Conservation (phyloP, 2,888 invertebrate genomes). For the Stenodema calcarata region DNA sequence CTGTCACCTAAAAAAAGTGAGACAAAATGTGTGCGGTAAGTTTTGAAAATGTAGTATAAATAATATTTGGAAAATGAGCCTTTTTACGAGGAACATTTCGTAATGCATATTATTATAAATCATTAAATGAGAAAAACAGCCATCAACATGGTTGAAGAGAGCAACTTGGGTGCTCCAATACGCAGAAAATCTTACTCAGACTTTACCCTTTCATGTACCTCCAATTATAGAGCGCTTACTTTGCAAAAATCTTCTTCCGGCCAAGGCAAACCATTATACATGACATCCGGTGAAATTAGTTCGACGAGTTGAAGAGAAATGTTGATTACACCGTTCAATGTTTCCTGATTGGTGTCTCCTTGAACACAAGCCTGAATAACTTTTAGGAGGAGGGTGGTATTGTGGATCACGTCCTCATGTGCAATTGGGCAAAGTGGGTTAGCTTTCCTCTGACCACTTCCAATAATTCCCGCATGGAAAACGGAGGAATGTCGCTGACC, state of each 20-base stretch:
- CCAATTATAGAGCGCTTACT: constrained; percentile 62
- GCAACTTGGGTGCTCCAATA: no score
- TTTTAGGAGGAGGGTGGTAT: constrained; percentile 67
- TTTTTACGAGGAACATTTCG: no score
- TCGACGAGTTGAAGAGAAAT: constrained; percentile 87
- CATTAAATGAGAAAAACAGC: no score
- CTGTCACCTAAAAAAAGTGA: constrained; percentile 68
- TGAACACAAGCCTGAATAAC: constrained; percentile 65
- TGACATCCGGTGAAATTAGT: constrained; percentile 90
- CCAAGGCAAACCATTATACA: constrained; percentile 97
- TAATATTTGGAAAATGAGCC: no score
- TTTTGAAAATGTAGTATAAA: no score
- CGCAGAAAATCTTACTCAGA: no score
- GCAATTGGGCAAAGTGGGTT: constrained; percentile 59
- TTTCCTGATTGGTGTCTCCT: constrained; percentile 59
- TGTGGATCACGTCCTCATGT: constrained; percentile 63
- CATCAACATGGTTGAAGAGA: no score
- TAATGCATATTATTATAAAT: no score
- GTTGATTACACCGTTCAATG: constrained; percentile 77
- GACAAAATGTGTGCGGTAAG: no score
- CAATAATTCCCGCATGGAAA: constrained; percentile 91
- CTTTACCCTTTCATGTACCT: no score
- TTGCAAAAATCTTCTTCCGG: constrained; percentile 95
- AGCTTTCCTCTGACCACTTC: constrained; percentile 70
- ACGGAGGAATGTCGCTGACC: constrained; percentile 84